A percentile compares a stretch with the other conserved stretches of the same genome.
phyloP scores from a whole-genome alignment of 2,888 invertebrate genomes.

The Leptothorax acervorum region DNA sequence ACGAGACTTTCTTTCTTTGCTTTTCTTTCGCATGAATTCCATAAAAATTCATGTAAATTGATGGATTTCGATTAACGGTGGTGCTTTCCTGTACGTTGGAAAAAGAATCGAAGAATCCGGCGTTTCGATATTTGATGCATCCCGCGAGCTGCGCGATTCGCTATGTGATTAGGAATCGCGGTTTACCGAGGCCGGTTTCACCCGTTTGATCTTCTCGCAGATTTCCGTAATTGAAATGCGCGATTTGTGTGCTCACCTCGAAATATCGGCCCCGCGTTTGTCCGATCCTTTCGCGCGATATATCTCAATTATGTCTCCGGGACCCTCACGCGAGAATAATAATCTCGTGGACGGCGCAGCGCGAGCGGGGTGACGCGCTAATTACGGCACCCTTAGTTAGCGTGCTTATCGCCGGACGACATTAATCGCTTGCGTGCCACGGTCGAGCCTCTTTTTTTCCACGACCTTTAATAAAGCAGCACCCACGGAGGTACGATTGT shows the following conservation, averaged over 20 bases:
- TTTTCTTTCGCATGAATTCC: background rate
- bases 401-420: constrained; percentile 52
- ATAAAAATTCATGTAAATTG: constrained; percentile 9
- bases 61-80: background rate
- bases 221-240: constrained; percentile 52
- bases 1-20: background rate
- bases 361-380: constrained; percentile 30
- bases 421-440: constrained; percentile 54
- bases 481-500: constrained; percentile 65
- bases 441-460: constrained; percentile 23
- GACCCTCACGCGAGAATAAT: constrained; percentile 48
- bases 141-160: constrained; percentile 15
- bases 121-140: constrained; percentile 22
- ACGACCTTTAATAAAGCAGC: constrained; percentile 63
- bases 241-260: constrained; percentile 32
- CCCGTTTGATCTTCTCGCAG: constrained; percentile 37
- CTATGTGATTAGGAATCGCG: constrained; percentile 47
- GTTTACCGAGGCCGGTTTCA: constrained; percentile 52
- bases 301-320: constrained; percentile 48
- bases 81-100: background rate
- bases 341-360: constrained; percentile 35
- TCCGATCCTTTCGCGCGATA: constrained; percentile 33
- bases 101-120: constrained; percentile 11
- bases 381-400: constrained; percentile 56
- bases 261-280: constrained; percentile 16